Evolutionary conservation across 2,113 vertebrate genomes (phyloP).

Genomic region (Salvelinus alpinus): DNA sequence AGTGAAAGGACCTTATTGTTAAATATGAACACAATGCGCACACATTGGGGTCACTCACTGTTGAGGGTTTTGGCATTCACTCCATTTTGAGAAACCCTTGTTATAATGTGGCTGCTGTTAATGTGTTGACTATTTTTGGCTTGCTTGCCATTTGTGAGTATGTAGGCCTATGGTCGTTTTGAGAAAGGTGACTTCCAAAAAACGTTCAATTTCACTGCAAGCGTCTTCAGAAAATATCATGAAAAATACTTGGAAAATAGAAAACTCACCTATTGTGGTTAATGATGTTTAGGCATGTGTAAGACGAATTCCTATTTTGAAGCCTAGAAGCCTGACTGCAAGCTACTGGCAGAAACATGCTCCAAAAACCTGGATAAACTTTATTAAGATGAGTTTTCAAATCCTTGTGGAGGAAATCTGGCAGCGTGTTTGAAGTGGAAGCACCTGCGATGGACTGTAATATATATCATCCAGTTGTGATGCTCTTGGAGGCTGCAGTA

Average conservation of each 20-base stretch:
- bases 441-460: constrained; percentile 19
- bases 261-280: neutral
- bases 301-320: neutral
- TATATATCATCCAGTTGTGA: neutral
- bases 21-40: neutral
- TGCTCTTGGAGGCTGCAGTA: neutral
- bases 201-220: no score
- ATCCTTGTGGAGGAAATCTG: neutral
- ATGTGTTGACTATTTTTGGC: neutral
- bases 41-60: neutral
- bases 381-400: neutral
- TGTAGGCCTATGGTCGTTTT: no score
- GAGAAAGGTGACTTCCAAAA: no score
- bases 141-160: no score
- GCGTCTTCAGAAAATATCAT: no score
- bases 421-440: constrained; percentile 9
- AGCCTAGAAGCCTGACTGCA: neutral
- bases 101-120: neutral
- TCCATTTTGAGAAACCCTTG: neutral
- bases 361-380: neutral
- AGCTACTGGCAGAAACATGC: neutral
- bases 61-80: neutral
- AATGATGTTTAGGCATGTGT: neutral
- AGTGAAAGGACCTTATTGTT: constrained; percentile 59
- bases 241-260: no score